phyloP scores from a whole-genome alignment of 1,140 invertebrate species.

The Eciton burchellii region DNA sequence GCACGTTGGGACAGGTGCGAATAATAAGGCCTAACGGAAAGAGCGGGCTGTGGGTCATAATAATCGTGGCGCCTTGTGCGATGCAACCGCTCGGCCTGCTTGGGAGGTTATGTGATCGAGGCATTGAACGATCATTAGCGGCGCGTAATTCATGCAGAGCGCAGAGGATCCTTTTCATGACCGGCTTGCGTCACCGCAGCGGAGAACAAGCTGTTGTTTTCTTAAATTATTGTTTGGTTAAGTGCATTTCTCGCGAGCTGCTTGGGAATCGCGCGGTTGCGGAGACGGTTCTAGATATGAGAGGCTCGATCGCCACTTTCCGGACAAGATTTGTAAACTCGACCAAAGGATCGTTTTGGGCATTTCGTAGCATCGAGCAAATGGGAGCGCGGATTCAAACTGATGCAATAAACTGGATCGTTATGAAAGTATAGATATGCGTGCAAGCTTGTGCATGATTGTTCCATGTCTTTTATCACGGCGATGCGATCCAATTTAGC shows the following conservation, averaged over 20 bases:
- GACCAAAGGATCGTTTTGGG: no score
- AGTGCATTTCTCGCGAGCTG: neutral
- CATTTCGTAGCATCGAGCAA: no score
- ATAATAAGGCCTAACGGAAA: slow-evolving; percentile 74
- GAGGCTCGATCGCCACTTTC: no score
- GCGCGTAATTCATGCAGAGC: slow-evolving; percentile 14
- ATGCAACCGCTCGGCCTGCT: slow-evolving; percentile 43
- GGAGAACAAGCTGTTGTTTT: slow-evolving; percentile 3
- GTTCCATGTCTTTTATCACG: no score
- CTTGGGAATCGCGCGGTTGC: neutral
- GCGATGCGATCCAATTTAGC: no score
- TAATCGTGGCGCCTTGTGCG: slow-evolving; percentile 41
- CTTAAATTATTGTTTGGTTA: neutral
- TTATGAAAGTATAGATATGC: no score
- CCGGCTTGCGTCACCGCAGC: neutral
- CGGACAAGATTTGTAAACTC: no score
- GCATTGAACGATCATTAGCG: neutral
- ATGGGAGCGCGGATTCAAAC: no score
- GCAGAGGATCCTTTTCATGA: slow-evolving; percentile 7
- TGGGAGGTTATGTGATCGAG: slow-evolving; percentile 14
- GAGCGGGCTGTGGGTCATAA: slow-evolving; percentile 67
- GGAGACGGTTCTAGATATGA: no score
- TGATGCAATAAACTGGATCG: no score
- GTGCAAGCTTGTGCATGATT: no score
- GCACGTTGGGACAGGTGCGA: slow-evolving; percentile 71